Evolutionary conservation across 2,797 vertebrate genomes (phyloP).

Genomic region (Taeniopygia guttata): DNA sequence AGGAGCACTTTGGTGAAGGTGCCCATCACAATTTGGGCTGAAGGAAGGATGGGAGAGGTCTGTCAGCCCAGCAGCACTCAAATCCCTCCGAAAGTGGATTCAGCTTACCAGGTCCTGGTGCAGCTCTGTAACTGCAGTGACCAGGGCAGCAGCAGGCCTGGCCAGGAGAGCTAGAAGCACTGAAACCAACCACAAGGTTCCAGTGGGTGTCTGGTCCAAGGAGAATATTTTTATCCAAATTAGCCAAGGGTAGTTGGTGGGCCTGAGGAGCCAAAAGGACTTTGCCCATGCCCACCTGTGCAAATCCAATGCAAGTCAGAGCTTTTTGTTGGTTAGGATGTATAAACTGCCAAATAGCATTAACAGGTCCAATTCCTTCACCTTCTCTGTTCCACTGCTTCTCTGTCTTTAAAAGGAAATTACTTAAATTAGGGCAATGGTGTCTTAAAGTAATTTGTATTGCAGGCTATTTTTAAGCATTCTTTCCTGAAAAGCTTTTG

Average conservation of each 20-base stretch:
- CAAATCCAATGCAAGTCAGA: neutral
- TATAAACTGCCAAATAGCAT: neutral
- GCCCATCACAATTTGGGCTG: neutral
- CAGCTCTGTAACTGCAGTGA: neutral
- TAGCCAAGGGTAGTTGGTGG: neutral
- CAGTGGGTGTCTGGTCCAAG: neutral
- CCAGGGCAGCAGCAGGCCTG: neutral
- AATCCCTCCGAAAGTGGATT: neutral
- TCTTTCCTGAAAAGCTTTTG: constrained; percentile 2
- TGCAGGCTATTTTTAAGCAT: neutral
- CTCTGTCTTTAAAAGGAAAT: constrained; percentile 9
- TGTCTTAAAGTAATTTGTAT: neutral
- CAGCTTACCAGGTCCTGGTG: neutral
- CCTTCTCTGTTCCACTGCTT: neutral
- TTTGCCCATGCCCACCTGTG: neutral
- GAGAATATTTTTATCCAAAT: neutral
- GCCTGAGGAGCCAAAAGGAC: neutral
- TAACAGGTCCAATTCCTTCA: neutral
- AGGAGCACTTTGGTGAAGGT: neutral
- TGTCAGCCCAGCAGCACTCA: neutral
- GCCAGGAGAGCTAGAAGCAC: neutral
- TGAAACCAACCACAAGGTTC: neutral
- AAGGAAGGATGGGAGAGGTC: neutral
- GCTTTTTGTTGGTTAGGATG: neutral
- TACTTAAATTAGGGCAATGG: neutral